Evolutionary conservation across 2,888 invertebrate genomes (phyloP), one percentile per base, ranked within the genome.

Genomic region (Temnothorax ravouxi): DNA sequence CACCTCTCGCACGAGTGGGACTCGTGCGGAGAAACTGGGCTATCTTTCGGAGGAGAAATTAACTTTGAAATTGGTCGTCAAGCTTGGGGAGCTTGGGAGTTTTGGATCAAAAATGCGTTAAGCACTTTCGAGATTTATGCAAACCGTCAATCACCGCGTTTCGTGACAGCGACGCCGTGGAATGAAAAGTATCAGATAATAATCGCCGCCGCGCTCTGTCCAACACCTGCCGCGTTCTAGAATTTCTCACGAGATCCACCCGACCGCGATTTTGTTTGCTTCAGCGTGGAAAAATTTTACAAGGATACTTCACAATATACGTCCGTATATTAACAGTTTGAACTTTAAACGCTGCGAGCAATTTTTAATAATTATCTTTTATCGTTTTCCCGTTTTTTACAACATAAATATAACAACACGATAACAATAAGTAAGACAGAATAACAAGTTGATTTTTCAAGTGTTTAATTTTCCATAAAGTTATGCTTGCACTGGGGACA

Each of bases 61-160:
- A n/a, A n/a, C n/a, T n/a, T 25, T 25, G 25, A 25, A 25, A 25
- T 25, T 25, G 25, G 25, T 25, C 25, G 25, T 25, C 0, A 25
- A 25, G 25, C 25, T 25, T 25, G 25, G 25, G 25, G 25, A 25
- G 25, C 25, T 25, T 25, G 25, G 25, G 25, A 25, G 25, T 25
- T 25, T 25, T 25, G 25, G 25, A 25, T 25, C 0, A 25, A 25
- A 25, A 25, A 25, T 25, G 25, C 82, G 84, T 82, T 83, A 84
- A 87, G 64, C 76, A 80, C 67, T 38, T 67, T 80, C 29, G 59
- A 83, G 84, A 89, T 88, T 88, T 88, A 87, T 80, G 83, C 85
- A 76, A 77, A 83, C 76, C 85, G 87, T 85, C 87, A 66, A 83
- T 86, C 86, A 83, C 21, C 56, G 56, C 25, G 21, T 69, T 50